These are phyloP conservation scores for Tympanoctomys barrerae DNA, from an alignment of 2,797 vertebrate species.

Conservation along the genomic window DNA sequence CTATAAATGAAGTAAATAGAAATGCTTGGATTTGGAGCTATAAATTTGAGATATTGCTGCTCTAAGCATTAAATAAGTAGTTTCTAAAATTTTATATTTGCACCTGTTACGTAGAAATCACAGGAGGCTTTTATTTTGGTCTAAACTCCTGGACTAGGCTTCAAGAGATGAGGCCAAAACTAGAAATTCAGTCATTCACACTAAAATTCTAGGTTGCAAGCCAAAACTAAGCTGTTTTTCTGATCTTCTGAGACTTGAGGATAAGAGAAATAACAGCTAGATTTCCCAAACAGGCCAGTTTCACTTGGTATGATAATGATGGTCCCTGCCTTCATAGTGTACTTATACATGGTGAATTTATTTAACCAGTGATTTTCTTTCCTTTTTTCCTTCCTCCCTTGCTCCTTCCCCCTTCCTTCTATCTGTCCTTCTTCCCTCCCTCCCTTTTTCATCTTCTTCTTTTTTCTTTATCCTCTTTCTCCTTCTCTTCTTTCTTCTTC, in stretches of 20 bases:
- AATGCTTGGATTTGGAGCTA: neutral
- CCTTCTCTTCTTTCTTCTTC: neutral
- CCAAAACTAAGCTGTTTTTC: neutral
- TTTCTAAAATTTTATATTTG: constrained; percentile 54
- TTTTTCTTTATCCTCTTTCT: neutral
- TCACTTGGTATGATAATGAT: neutral
- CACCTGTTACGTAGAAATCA: neutral
- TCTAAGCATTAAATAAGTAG: constrained; percentile 62
- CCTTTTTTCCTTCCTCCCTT: neutral
- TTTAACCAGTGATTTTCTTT: neutral
- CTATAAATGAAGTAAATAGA: neutral
- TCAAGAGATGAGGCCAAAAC: neutral
- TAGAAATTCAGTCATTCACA: neutral
- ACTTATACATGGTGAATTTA: neutral
- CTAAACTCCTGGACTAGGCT: neutral
- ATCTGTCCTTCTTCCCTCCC: neutral
- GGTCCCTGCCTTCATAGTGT: neutral
- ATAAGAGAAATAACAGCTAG: neutral
- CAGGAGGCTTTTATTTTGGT: neutral
- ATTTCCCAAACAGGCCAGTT: neutral
- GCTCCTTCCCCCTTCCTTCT: neutral
- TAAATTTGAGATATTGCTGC: constrained; percentile 50
- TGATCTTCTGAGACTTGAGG: neutral
- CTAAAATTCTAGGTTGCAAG: neutral
- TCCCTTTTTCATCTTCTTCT: neutral